Percentiles rank a stretch among this genome's conserved stretches.
Conservation (phyloP, 2,888 invertebrate species). For the Adineta ricciae region DNA sequence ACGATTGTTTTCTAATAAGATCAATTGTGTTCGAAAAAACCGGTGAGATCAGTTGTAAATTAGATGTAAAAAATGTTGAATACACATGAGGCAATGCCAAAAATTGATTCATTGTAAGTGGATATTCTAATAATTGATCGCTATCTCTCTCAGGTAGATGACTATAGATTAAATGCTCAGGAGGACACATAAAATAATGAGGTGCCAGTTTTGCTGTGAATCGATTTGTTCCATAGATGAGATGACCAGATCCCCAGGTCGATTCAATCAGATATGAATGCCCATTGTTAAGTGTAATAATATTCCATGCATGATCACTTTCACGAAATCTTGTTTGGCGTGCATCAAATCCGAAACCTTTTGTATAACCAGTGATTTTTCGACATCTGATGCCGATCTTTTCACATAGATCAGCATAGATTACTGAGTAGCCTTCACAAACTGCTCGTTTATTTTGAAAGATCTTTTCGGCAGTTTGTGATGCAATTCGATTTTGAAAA, state of each 20-base stretch:
- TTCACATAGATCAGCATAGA: neutral
- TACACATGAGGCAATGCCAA: neutral
- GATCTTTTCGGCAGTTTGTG: neutral
- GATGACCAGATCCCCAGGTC: slow-evolving; percentile 14
- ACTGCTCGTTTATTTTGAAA: slow-evolving; percentile 22
- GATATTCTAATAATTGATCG: neutral
- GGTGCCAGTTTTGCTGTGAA: neutral
- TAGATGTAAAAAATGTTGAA: neutral
- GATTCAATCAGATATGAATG: slow-evolving; percentile 19
- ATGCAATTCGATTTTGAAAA: neutral
- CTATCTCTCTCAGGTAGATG: neutral
- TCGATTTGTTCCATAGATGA: neutral
- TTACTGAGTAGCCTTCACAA: slow-evolving; percentile 23
- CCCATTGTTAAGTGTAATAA: slow-evolving; percentile 5
- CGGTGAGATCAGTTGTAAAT: neutral
- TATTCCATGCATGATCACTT: slow-evolving; percentile 29
- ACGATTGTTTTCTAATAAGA: neutral
- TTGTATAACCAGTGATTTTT: slow-evolving; percentile 17
- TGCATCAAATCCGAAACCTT: slow-evolving; percentile 15
- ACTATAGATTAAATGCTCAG: neutral
- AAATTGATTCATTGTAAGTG: neutral
- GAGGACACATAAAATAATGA: neutral
- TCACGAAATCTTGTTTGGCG: neutral
- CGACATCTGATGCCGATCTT: neutral
- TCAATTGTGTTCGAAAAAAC: neutral